Evolutionary conservation across 1,140 invertebrate genomes (phyloP).

Genomic region (Calosoma granatense): DNA sequence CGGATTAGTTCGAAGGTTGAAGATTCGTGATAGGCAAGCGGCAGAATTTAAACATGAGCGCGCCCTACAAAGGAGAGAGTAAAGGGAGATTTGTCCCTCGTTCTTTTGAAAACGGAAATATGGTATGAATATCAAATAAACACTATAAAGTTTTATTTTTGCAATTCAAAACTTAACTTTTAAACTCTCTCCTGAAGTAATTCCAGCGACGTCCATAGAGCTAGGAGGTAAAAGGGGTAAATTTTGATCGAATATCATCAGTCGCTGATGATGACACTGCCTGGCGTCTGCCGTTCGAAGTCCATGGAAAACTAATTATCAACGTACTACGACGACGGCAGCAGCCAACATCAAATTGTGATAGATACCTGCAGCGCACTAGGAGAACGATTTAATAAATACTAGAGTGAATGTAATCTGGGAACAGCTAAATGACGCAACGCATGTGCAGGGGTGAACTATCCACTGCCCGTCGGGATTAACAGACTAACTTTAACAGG

Average conservation of each 20-base stretch:
- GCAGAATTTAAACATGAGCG: too few relatives aligned
- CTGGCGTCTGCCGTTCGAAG: neutral
- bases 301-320: neutral
- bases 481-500: too few relatives aligned
- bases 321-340: neutral
- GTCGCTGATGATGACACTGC: neutral
- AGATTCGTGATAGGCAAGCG: neutral
- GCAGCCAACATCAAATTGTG: neutral
- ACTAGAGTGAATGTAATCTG: neutral
- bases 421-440: neutral
- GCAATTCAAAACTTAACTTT: too few relatives aligned
- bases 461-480: too few relatives aligned
- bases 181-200: too few relatives aligned
- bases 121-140: too few relatives aligned
- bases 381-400: neutral
- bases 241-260: slow-evolving; percentile 6
- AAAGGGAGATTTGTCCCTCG: too few relatives aligned
- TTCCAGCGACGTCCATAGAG: too few relatives aligned
- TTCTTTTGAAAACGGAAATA: too few relatives aligned
- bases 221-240: neutral
- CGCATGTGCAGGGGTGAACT: neutral
- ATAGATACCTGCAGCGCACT: neutral
- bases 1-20: neutral
- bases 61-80: too few relatives aligned
- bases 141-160: too few relatives aligned